A percentile compares a stretch with the other conserved stretches of the same genome.
Evolutionary conservation across 2,888 invertebrate genomes (phyloP).

Genomic region (Ormyrus thymus): DNA sequence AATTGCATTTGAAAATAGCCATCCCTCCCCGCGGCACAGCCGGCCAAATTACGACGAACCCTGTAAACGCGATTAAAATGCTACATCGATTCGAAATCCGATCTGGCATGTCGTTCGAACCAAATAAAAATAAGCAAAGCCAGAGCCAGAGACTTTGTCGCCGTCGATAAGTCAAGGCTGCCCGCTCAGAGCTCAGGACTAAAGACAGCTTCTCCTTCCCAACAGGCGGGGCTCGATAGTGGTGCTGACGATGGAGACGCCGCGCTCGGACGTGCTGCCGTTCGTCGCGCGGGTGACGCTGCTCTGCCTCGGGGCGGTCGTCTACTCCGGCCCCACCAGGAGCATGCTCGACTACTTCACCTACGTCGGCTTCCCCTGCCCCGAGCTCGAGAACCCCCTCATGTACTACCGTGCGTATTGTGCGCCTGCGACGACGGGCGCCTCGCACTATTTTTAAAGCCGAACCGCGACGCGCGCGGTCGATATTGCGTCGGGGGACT

Average conservation of each 20-base stretch:
- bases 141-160: too few relatives aligned
- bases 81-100: too few relatives aligned
- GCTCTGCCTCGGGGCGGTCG: conserved; percentile 92
- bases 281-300: conserved; percentile 94
- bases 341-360: conserved; percentile 96
- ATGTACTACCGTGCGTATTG: conserved; percentile 94
- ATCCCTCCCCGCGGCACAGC: too few relatives aligned
- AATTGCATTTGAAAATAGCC: too few relatives aligned
- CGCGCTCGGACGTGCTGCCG: conserved; percentile 95
- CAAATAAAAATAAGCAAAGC: too few relatives aligned
- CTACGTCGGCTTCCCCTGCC: conserved; percentile 96
- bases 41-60: too few relatives aligned
- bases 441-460: neutral
- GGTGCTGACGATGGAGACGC: conserved; percentile 93
- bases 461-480: neutral
- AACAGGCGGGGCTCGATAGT: conserved; percentile 91
- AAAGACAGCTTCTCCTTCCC: neutral
- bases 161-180: too few relatives aligned
- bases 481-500: neutral
- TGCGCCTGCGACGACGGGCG: too few relatives aligned
- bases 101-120: too few relatives aligned
- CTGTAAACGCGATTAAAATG: too few relatives aligned
- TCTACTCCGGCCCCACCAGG: conserved; percentile 92
- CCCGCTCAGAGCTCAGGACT: neutral
- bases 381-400: conserved; percentile 96